Evolutionary conservation across 2,113 vertebrate genomes (phyloP).

Genomic region (Illadopsis cleaveri): DNA sequence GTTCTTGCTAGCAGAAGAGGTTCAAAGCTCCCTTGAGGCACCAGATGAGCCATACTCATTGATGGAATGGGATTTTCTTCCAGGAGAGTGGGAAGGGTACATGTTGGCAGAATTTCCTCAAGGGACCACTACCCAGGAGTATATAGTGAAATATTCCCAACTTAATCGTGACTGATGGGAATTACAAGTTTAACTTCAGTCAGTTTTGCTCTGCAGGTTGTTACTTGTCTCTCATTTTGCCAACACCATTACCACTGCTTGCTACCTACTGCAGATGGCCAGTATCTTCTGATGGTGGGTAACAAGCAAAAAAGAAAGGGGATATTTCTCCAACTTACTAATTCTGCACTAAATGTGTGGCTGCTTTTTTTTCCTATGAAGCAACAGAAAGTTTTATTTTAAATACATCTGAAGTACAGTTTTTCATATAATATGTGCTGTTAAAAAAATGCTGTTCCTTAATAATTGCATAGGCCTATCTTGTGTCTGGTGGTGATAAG

Average conservation of each 20-base stretch:
- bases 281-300: neutral
- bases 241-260: neutral
- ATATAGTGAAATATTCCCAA: neutral
- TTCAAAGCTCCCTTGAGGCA: neutral
- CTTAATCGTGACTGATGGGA: neutral
- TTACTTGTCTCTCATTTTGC: neutral
- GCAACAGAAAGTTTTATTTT: neutral
- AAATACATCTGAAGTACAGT: neutral
- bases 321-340: neutral
- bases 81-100: neutral
- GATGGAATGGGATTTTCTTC: neutral
- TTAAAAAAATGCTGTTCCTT: neutral
- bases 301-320: neutral
- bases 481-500: neutral
- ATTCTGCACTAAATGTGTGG: neutral
- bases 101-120: neutral
- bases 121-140: neutral
- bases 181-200: neutral
- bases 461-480: neutral
- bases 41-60: neutral
- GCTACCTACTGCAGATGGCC: neutral
- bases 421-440: neutral
- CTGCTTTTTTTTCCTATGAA: neutral
- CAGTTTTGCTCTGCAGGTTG: neutral
- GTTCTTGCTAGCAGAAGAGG: neutral